A percentile compares a stretch with the other conserved stretches of the same genome.
These are phyloP conservation scores for Macrobrachium nipponense DNA, from an alignment of 1,140 invertebrate species.

Conservation along the genomic window DNA sequence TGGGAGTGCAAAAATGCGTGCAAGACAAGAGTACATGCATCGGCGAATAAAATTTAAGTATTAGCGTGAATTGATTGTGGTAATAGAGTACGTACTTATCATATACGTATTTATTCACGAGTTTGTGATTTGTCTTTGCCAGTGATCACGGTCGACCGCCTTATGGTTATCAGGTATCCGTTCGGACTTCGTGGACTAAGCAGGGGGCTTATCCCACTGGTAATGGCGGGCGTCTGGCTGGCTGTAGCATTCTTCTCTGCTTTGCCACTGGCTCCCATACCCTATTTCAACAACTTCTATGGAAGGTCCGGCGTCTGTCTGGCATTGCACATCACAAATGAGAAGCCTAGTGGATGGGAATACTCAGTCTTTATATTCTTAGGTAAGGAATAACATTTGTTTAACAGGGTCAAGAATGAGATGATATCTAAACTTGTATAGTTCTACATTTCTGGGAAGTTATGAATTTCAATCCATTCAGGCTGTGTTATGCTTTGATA, in stretches of 20 bases:
- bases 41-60: neutral
- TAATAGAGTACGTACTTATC: neutral
- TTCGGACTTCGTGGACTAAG: slow-evolving; percentile 69
- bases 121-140: neutral
- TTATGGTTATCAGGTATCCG: slow-evolving; percentile 74
- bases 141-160: slow-evolving; percentile 74
- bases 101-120: no score
- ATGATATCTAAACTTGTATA: no score
- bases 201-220: slow-evolving; percentile 68
- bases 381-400: slow-evolving; percentile 65
- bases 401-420: no score
- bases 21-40: no score
- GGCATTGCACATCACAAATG: slow-evolving; percentile 74
- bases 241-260: slow-evolving; percentile 69
- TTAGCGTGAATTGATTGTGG: neutral
- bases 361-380: slow-evolving; percentile 75
- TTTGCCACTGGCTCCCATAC: slow-evolving; percentile 68
- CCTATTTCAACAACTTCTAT: slow-evolving; percentile 70
- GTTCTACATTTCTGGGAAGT: no score
- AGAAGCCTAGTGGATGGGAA: slow-evolving; percentile 73
- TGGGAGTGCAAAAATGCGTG: no score
- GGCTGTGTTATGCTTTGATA: no score
- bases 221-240: slow-evolving; percentile 72
- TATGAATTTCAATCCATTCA: no score
- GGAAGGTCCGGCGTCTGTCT: slow-evolving; percentile 75